These are phyloP conservation scores for Sesia bembeciformis DNA, from an alignment of 2,888 invertebrate species.

Conservation along the genomic window DNA sequence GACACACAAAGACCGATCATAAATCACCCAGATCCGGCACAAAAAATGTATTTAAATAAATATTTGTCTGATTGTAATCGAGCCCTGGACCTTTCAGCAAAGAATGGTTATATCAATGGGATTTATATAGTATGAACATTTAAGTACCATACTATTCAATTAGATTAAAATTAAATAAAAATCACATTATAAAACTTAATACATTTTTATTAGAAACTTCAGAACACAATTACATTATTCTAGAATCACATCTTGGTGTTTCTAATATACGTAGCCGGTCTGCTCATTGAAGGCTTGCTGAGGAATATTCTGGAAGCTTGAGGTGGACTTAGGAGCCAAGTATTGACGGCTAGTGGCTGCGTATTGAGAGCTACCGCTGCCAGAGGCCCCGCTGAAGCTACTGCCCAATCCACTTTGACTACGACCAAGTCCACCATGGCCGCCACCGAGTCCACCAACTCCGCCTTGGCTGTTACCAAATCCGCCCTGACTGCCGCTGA, in stretches of 20 bases:
- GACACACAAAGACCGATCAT: too few species aligned
- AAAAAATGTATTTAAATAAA: too few species aligned
- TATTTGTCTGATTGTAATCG: too few species aligned
- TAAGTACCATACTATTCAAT: too few species aligned
- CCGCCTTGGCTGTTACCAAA: neutral
- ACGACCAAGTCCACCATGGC: neutral
- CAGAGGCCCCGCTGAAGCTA: neutral
- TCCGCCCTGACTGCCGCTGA: neutral
- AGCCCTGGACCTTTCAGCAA: too few species aligned
- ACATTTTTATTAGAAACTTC: too few species aligned
- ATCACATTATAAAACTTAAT: too few species aligned
- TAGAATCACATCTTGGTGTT: neutral
- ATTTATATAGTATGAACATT: too few species aligned
- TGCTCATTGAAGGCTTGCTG: slow-evolving; percentile 56
- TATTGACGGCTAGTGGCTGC: slow-evolving; percentile 32
- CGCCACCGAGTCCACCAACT: neutral
- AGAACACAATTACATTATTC: neutral
- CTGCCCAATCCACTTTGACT: neutral
- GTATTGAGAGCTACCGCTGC: slow-evolving; percentile 3
- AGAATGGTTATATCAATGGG: too few species aligned
- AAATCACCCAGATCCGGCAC: too few species aligned
- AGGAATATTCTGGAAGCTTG: slow-evolving; percentile 32
- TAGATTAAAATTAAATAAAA: too few species aligned
- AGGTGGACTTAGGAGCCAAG: slow-evolving; percentile 37
- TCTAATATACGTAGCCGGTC: slow-evolving; percentile 55